Evolutionary conservation across 2,888 invertebrate genomes (phyloP).

Genomic region (Sussaba pulchella): DNA sequence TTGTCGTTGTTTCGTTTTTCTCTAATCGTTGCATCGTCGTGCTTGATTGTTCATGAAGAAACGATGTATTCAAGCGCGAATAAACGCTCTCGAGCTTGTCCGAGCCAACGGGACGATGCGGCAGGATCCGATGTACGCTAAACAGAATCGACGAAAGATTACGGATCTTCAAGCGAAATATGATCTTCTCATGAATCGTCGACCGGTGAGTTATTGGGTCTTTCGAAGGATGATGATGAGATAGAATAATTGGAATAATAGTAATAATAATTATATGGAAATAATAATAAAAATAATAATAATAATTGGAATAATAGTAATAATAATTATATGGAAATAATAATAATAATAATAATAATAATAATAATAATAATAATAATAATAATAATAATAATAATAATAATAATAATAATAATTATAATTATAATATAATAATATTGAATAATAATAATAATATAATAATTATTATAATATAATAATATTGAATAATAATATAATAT

Average conservation of each 20-base stretch:
- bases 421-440: no score
- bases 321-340: no score
- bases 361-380: no score
- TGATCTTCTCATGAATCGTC: slow-evolving; percentile 68
- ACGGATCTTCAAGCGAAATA: slow-evolving; percentile 62
- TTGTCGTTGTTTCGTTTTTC: slow-evolving; percentile 17
- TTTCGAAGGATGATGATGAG: background rate
- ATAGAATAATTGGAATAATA: background rate
- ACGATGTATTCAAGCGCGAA: slow-evolving; percentile 69
- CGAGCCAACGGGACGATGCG: slow-evolving; percentile 32
- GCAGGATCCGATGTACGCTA: slow-evolving; percentile 53
- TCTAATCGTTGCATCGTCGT: background rate
- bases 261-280: no score
- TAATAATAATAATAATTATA: no score
- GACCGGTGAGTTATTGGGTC: slow-evolving; percentile 55
- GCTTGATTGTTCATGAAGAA: slow-evolving; percentile 62
- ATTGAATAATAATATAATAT: no score
- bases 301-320: no score
- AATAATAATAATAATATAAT: no score
- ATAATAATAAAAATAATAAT: background rate
- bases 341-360: no score
- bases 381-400: no score
- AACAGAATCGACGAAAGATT: slow-evolving; percentile 65
- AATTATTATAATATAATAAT: no score
- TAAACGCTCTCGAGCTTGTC: slow-evolving; percentile 71